A percentile compares a stretch with the other conserved stretches of the same genome.
These are phyloP conservation scores for Hyposmocoma kahamanoa DNA, from an alignment of 1,140 invertebrate species.

Conservation along the genomic window DNA sequence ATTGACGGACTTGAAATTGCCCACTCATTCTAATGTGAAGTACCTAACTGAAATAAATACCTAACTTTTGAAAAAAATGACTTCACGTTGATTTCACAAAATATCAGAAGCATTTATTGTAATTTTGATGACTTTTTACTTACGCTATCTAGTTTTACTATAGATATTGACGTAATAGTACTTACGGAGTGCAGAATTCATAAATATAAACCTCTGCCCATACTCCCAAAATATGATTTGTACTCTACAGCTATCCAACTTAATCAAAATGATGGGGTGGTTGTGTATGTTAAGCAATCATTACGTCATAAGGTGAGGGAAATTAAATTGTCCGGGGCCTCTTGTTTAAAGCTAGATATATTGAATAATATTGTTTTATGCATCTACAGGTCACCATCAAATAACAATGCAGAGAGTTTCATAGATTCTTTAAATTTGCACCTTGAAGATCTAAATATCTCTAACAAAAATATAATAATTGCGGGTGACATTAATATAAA, in stretches of 20 bases:
- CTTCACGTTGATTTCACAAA: background rate
- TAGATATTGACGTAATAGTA: constrained; percentile 5
- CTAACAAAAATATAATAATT: background rate
- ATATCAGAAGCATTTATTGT: constrained; percentile 11
- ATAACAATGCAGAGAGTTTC: background rate
- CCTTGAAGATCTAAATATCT: background rate
- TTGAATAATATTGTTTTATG: constrained; percentile 2
- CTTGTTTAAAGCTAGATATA: constrained; percentile 8
- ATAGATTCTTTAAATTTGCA: background rate
- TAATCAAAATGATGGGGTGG: constrained; percentile 11
- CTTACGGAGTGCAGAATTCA: constrained; percentile 8
- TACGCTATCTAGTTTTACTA: background rate
- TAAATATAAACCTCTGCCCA: background rate
- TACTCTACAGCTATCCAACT: background rate
- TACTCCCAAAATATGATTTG: background rate
- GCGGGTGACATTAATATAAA: background rate
- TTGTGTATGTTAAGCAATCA: constrained; percentile 5
- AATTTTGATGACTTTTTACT: constrained; percentile 4
- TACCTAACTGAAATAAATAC: no score
- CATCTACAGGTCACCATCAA: constrained; percentile 11
- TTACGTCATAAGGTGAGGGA: background rate
- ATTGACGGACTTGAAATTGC: no score
- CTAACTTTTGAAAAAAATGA: no score
- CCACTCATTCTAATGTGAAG: no score
- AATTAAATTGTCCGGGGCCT: background rate